phyloP scores from a whole-genome alignment of 2,797 vertebrate species.

The Spondyliosoma cantharus region DNA sequence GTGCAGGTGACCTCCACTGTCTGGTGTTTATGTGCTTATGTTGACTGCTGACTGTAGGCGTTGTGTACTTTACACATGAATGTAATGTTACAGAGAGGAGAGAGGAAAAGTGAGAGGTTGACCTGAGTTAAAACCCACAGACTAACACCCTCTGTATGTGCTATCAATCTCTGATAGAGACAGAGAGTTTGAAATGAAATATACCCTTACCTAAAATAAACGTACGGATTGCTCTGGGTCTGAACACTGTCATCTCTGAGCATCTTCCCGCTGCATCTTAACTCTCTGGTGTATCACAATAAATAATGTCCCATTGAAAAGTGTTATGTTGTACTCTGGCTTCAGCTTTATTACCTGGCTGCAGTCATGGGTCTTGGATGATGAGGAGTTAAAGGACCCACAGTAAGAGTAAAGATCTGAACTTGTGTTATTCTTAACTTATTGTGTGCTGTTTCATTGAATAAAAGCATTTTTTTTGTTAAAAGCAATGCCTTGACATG shows the following conservation, averaged over 20 bases:
- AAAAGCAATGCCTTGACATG: neutral
- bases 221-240: no score
- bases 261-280: neutral
- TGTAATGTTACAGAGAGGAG: no score
- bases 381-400: neutral
- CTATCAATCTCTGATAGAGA: no score
- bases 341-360: slow-evolving; percentile 3
- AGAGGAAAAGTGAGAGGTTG: no score
- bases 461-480: neutral
- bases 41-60: no score
- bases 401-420: neutral
- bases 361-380: neutral
- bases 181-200: no score
- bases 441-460: neutral
- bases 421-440: neutral
- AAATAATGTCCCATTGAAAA: neutral
- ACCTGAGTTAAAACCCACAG: no score
- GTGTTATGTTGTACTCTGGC: neutral
- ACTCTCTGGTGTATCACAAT: neutral
- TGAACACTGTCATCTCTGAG: neutral
- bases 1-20: no score
- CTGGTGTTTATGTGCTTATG: no score
- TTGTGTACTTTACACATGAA: no score
- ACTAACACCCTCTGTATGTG: no score
- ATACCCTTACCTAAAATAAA: no score